Evolutionary conservation across 2,888 invertebrate species (phyloP), one percentile per base, ranked within the genome.

Genomic region (Helobdella robusta): DNA sequence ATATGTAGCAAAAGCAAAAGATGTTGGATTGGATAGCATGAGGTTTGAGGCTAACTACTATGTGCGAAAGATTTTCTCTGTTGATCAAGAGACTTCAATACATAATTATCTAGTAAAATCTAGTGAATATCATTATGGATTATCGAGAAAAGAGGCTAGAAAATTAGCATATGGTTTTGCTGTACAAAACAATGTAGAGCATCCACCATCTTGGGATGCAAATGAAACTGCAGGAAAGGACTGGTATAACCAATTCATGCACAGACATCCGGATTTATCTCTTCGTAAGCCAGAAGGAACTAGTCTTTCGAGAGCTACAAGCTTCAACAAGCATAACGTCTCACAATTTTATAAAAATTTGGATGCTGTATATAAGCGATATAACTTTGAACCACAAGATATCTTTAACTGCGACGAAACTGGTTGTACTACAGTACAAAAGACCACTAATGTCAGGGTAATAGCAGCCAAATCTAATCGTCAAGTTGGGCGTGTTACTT

Each of bases 341-440:
- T 40, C 44, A 40, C 11, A 40, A 40, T 40, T 40, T 40, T 40
- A 40, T 40, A 40, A 40, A 40, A 40, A 40, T 40, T 11, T 40
- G 44, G 44, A 40, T 40, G 44, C 44, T 40, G 44, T 40, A 40
- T 40, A 40, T 40, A 40, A 40, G 44, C 44, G 44, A 40, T 40
- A 40, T 40, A 40, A 40, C 44, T 40, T 40, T 40, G 44, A n/a
- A 40, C 44, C 44, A 40, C 44, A 40, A 40, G 44, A 40, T 40
- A 40, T 40, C 44, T 40, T 15, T 40, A 40, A 40, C 44, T 40
- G 44, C 44, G 44, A 40, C n/a, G 11, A 68, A 50, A 68, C 68
- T 28, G 70, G 68, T 2, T 34, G 67, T 23, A 68, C 66, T n/a
- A 69, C 32, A 35, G 69, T 69, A 6, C 68, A 67, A 8, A 68